phyloP scores from a whole-genome alignment of 2,113 vertebrate species.

The Corydoras maculifer region DNA sequence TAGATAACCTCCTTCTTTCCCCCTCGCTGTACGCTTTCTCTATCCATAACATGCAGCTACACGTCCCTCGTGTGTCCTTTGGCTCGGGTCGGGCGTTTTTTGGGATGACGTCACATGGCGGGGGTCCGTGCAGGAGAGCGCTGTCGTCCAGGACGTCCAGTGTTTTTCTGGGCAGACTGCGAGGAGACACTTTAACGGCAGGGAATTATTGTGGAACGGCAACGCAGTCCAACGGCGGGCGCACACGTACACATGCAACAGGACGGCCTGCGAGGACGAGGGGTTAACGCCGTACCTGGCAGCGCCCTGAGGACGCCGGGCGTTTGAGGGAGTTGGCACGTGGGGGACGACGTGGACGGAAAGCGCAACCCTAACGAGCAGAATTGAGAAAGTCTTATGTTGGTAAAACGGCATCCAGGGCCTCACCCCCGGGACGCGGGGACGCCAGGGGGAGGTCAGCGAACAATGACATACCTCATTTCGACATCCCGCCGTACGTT shows the following conservation, averaged over 20 bases:
- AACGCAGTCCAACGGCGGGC: slow-evolving; percentile 10
- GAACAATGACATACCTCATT: slow-evolving; percentile 44
- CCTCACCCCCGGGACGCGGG: slow-evolving; percentile 30
- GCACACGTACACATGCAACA: slow-evolving; percentile 10
- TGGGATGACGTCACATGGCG: slow-evolving; percentile 26
- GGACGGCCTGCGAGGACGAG: slow-evolving; percentile 38
- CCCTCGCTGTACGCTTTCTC: neutral
- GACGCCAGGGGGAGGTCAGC: slow-evolving; percentile 36
- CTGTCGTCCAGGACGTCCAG: slow-evolving; percentile 23
- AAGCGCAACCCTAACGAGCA: slow-evolving; percentile 30
- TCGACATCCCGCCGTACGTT: slow-evolving; percentile 36
- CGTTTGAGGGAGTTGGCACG: slow-evolving; percentile 9
- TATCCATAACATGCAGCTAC: neutral
- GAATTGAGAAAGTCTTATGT: slow-evolving; percentile 41
- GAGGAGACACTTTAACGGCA: slow-evolving; percentile 47
- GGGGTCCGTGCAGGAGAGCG: slow-evolving; percentile 29
- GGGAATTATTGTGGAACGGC: slow-evolving; percentile 45
- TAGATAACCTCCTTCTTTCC: no score
- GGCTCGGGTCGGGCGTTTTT: slow-evolving; percentile 27
- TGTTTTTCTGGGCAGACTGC: slow-evolving; percentile 53
- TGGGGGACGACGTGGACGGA: slow-evolving; percentile 35
- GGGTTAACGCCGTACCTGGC: slow-evolving; percentile 41
- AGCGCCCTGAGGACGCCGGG: neutral
- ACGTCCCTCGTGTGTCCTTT: slow-evolving; percentile 6
- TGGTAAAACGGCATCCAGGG: slow-evolving; percentile 43